These are phyloP conservation scores for Eupelmus urozonus DNA, from an alignment of 2,888 invertebrate species.

Conservation along the genomic window DNA sequence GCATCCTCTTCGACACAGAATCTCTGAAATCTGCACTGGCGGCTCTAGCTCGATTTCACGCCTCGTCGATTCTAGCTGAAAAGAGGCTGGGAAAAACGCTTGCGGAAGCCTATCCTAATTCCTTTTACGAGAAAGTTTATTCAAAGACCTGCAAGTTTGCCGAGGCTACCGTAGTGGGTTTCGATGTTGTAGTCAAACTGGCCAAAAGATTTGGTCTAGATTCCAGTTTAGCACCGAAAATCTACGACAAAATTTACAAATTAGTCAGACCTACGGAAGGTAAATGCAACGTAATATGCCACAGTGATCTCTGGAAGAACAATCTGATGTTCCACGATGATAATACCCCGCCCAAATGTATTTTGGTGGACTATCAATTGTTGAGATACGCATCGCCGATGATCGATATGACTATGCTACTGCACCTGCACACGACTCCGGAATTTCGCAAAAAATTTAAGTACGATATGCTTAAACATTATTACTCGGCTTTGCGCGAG, in stretches of 20 bases:
- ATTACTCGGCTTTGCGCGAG: constrained; percentile 41
- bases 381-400: constrained; percentile 39
- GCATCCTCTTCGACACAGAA: constrained; percentile 54
- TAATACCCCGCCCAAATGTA: not conserved
- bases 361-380: constrained; percentile 49
- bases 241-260: constrained; percentile 78
- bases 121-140: constrained; percentile 32
- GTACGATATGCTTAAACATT: constrained; percentile 25
- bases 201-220: constrained; percentile 9
- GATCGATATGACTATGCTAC: constrained; percentile 31
- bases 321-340: constrained; percentile 41
- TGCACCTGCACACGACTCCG: constrained; percentile 27
- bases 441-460: constrained; percentile 33
- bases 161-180: not conserved
- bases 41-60: constrained; percentile 68
- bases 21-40: constrained; percentile 61
- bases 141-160: not conserved
- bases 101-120: constrained; percentile 21
- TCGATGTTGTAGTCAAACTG: not conserved
- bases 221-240: not conserved
- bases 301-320: constrained; percentile 46
- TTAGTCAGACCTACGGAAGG: constrained; percentile 79
- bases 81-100: constrained; percentile 39
- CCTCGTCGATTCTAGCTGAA: constrained; percentile 67
- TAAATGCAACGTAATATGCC: constrained; percentile 64